Base-by-base conservation (phyloP, 2,113 vertebrate species). In the Perca schrenkii region DNA sequence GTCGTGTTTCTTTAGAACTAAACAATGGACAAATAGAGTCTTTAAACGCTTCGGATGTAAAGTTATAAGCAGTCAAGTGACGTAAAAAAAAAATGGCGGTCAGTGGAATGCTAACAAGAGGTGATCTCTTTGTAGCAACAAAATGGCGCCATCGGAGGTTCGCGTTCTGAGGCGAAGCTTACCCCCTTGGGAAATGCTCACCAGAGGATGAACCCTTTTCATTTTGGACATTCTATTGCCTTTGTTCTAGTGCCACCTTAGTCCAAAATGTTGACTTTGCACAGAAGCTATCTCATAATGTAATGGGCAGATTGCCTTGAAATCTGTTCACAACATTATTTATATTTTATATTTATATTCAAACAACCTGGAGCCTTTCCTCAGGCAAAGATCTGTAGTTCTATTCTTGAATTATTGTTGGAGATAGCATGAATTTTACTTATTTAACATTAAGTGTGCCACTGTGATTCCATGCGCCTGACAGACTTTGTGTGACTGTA, bases 391-490 rank as follows among this genome's bases (percentile, higher is more conserved):
- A 43, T 69, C 64, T 53, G 40, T 36, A 84, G 53, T 62, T 54
- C 46, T 70, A 50, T 60, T 80, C 61, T 28, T 25, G 54, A 73
- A 77, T 68, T 14, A 4, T 21, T 49, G 69, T 28, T 71, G 60
- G 49, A 3, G 77, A 40, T 5, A 46, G 47, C 54, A 67, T 74
- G 57, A 70, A 49, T 69, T 70, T 57, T 62, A 65, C 65, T 77
- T 64, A 64, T 63, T 80, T 49, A 84, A 75, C 69, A 60, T 77
- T 58, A 78, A 4, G 87, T 83, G 87, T 75, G 64, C 75, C 83
- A 68, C 73, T 74, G 19, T 71, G 80, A 91, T 90, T 84, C 92
- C 80, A 91, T 90, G 71, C 14, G 43, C 86, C 83, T 77, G 66
- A 74, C 80, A 65, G 65, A 47, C 16, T 74, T 69, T 49, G 49